Percentiles rank a stretch among this genome's conserved stretches.
Conservation (phyloP, 2,797 vertebrate genomes). For the Labroides dimidiatus region DNA sequence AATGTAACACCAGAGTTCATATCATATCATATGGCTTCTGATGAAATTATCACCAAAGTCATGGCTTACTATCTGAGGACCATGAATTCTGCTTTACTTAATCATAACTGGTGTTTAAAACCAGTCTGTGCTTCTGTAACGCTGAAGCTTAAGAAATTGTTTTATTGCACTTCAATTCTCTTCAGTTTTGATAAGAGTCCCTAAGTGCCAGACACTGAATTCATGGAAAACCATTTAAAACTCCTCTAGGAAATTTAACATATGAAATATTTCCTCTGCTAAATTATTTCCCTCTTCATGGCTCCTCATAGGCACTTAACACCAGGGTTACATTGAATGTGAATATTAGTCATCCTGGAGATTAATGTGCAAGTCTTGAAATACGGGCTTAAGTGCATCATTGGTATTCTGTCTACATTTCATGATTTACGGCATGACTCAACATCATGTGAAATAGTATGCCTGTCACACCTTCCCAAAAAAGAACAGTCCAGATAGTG, state of each 20-base stretch:
- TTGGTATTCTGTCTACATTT: background rate
- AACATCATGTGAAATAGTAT: background rate
- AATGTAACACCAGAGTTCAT: too few species aligned
- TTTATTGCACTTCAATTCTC: too few species aligned
- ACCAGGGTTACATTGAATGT: conserved; percentile 7
- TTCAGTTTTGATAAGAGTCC: background rate
- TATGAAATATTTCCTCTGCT: background rate
- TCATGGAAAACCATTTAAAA: background rate
- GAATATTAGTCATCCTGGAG: background rate
- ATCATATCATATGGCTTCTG: background rate
- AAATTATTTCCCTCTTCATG: background rate
- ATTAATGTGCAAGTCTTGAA: background rate
- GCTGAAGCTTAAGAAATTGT: too few species aligned
- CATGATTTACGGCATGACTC: conserved; percentile 1
- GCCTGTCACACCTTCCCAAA: conserved; percentile 4
- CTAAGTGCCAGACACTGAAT: background rate
- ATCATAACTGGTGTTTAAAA: too few species aligned
- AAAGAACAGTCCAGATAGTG: background rate
- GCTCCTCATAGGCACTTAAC: background rate
- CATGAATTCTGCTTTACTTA: too few species aligned
- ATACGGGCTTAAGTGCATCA: background rate
- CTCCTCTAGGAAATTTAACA: background rate
- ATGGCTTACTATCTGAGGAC: background rate
- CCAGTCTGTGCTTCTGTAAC: too few species aligned
- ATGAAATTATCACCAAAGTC: background rate